phyloP scores from a whole-genome alignment of 2,888 invertebrate species.

The Nasonia oneida region DNA sequence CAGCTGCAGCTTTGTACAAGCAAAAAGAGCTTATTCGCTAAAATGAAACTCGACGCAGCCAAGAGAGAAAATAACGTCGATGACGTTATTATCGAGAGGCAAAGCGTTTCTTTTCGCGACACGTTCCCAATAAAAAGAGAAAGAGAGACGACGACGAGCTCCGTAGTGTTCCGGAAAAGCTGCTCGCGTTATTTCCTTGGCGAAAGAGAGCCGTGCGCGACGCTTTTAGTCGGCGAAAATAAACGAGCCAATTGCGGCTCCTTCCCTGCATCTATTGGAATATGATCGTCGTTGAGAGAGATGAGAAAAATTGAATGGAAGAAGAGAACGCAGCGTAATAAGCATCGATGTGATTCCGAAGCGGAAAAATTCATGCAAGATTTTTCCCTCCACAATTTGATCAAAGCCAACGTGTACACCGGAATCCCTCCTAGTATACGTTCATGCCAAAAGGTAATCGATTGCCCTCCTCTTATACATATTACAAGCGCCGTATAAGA shows the following conservation, averaged over 20 bases:
- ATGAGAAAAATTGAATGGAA: neutral
- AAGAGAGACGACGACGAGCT: neutral
- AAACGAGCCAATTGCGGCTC: slow-evolving; percentile 49
- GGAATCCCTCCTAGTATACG: neutral
- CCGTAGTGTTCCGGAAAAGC: slow-evolving; percentile 32
- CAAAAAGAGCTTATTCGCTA: neutral
- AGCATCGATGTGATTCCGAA: neutral
- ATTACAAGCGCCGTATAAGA: neutral
- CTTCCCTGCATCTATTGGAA: slow-evolving; percentile 51
- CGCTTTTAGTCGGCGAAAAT: slow-evolving; percentile 46
- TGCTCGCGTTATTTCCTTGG: neutral
- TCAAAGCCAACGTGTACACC: neutral
- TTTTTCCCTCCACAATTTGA: neutral
- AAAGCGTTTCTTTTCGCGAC: slow-evolving; percentile 40
- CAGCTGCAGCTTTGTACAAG: neutral
- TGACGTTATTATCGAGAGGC: slow-evolving; percentile 42
- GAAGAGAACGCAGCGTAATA: neutral
- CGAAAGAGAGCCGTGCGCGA: neutral
- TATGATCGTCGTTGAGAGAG: slow-evolving; percentile 36
- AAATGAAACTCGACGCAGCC: neutral
- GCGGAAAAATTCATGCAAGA: neutral
- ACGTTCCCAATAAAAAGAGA: slow-evolving; percentile 14
- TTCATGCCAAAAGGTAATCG: slow-evolving; percentile 57
- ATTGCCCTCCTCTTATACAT: slow-evolving; percentile 31
- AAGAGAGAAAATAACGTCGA: neutral